Evolutionary conservation across 1,140 invertebrate species (phyloP), one percentile per base, ranked within the genome.

Genomic region (Pogonomyrmex californicus): DNA sequence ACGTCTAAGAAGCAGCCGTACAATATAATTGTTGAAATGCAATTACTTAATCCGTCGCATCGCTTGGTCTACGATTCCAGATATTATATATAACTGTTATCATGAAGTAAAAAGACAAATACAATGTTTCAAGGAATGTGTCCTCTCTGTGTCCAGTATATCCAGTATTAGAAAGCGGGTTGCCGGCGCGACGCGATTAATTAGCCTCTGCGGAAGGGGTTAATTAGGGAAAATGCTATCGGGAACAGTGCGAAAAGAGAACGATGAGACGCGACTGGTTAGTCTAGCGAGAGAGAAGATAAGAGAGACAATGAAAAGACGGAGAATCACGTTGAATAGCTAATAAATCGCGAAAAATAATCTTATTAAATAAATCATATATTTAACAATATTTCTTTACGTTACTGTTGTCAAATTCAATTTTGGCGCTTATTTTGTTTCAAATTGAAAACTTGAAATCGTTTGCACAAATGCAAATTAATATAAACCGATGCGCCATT

Each of bases 181-280:
- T 62, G 9, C 44, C 17, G 4, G 17, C 44, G 51, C 66, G 38
- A n/a, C 41, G 36, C 60, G 77, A 90, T 90, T 90, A 90, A 88
- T 90, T 90, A 66, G 49, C 66, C 60, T 75, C 10, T 14, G 36
- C 14, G 75, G 12, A 49, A 89, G 68, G 73, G 79, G 76, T 90
- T 90, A 90, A 90, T 90, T 90, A 90, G 71, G 30, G 23, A 7
- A 83, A 33, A 7, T 30, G 41, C 36, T 87, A 87, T 89, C 85
- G 30, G 33, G 73, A 44, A 78, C 30, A 12, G 3, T 33, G 73
- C 38, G 23, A 63, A 62, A 49, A 71, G 12, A 85, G 14, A 51
- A 44, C 14, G 70, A 73, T 4, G 38, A 82, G 3, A 60, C 1
- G 23, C 14, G 23, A 36, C 33, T 60, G 54, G 3, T 38, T 47